Evolutionary conservation across 2,113 vertebrate species (phyloP), one percentile per base, ranked within the genome.

Genomic region (Barbus barbus): DNA sequence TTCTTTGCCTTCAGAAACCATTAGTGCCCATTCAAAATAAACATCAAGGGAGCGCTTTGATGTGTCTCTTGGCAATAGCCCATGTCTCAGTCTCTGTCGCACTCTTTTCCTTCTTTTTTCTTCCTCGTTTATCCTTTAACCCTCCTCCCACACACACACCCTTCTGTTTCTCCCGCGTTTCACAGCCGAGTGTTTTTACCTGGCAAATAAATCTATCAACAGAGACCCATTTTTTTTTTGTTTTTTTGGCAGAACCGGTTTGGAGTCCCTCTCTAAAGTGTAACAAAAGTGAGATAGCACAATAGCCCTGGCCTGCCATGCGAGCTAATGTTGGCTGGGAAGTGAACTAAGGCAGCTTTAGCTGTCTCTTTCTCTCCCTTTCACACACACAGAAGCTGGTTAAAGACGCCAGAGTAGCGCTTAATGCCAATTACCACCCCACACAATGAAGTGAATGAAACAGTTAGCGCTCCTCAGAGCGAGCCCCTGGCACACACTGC

Each of bases 11-110:
- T 85, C 65, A 79, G 80, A 85, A 74, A 75, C 73, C 78, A 85
- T 87, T 85, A 74, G 83, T 85, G 61, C 58, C 83, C 24, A 51
- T 79, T 83, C 71, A 83, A 81, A 83, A 71, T 71, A 81, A 87
- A 85, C 81, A 87, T 87, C 84, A 80, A 60, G 48, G 71, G 80
- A 87, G 36, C 3, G 48, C 76, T 85, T 80, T 80, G 76, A 83
- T 85, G 75, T 85, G 46, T 80, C 76, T 85, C 76, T 63, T 85
- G 84, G 69, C 80, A 80, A 83, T 56, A 71, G 58, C 65, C 67
- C 65, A 78, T 78, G 78, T 82, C 63, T 61, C 73, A 53, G 78
- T 82, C 86, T 65, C 67, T 79, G 56, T 85, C 69, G 24, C 69
- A 24, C 83, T 83, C 81, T 65, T 75, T 85, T 56, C 38, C 51